Evolutionary conservation across 2,888 invertebrate species (phyloP), one percentile per base, ranked within the genome.

Genomic region (Lasioglossum lativentre): DNA sequence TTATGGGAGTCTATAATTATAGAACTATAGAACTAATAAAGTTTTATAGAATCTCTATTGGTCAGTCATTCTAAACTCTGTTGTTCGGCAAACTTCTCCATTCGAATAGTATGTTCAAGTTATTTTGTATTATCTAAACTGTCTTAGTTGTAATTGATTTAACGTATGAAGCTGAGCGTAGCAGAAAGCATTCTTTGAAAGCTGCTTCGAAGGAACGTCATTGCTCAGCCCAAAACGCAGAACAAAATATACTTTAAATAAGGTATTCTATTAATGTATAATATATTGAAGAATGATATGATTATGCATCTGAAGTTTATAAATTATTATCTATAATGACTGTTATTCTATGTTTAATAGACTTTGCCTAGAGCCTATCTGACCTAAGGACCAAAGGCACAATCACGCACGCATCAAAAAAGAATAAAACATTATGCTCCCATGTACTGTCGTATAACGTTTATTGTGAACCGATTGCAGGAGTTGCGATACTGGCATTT

Each of bases 361-460:
- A 94, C 94, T 94, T 63, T 94, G 94, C 93, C 94, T 94, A 93
- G 94, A 94, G 94, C 94, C 94, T 93, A 94, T 90, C 92, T 93
- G 93, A 95, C 92, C 92, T 93, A 94, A 94, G 94, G 95, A 95
- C 95, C 94, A 95, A 95, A 94, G 94, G 94, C 95, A 94, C 94
- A 94, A 94, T 93, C 95, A 94, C 90, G 91, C 92, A 91, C 91
- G 92, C 92, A 93, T 93, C 88, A 93, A 89, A 93, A 63, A 63
- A 63, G 63, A 68, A 93, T 93, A 92, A 94, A 93, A 91, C 92
- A 94, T 92, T 92, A 92, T 92, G 93, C 94, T 94, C 93, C 92
- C 91, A 92, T 92, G 89, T 92, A 92, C 88, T 90, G 91, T 91
- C 90, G 90, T 90, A 30, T 63, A 89, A 92, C 86, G 89, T 90